Percentiles rank a stretch among this genome's conserved stretches.
Conservation (phyloP, 1,140 invertebrate species). For the Zaprionus davidi region DNA sequence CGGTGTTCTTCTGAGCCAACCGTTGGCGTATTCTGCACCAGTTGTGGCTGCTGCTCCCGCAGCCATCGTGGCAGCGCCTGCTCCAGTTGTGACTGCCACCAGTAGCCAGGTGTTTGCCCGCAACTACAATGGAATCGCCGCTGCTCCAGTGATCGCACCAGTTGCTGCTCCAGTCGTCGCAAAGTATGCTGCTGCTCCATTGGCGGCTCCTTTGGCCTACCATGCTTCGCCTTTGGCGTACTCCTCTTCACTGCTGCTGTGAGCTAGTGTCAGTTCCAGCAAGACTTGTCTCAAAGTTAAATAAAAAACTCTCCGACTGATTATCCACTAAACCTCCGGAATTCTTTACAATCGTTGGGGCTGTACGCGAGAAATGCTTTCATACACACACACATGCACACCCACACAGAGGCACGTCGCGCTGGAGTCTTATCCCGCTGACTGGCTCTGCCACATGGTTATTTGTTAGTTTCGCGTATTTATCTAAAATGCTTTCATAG, state of each 20-base stretch:
- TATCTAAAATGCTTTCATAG: constrained; percentile 74
- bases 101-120: constrained; percentile 85
- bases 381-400: neutral
- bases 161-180: constrained; percentile 39
- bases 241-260: constrained; percentile 29
- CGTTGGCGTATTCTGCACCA: constrained; percentile 57
- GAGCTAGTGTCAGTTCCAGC: constrained; percentile 1
- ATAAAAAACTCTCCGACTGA: constrained; percentile 46
- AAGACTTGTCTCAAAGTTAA: constrained; percentile 20
- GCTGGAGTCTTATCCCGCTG: constrained; percentile 22
- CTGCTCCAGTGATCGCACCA: constrained; percentile 58
- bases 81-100: constrained; percentile 82
- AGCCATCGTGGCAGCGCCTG: constrained; percentile 67
- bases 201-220: constrained; percentile 45
- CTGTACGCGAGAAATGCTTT: neutral
- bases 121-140: constrained; percentile 84
- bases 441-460: constrained; percentile 40
- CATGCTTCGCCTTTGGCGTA: constrained; percentile 39
- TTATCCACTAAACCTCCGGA: constrained; percentile 36
- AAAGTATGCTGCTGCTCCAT: constrained; percentile 43
- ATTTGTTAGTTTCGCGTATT: constrained; percentile 71
- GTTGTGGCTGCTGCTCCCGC: constrained; percentile 66
- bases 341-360: constrained; percentile 1
- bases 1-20: constrained; percentile 53
- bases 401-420: neutral